A percentile compares a stretch with the other conserved stretches of the same genome.
Evolutionary conservation across 1,140 invertebrate species (phyloP).

Genomic region (Drosophila ananassae): DNA sequence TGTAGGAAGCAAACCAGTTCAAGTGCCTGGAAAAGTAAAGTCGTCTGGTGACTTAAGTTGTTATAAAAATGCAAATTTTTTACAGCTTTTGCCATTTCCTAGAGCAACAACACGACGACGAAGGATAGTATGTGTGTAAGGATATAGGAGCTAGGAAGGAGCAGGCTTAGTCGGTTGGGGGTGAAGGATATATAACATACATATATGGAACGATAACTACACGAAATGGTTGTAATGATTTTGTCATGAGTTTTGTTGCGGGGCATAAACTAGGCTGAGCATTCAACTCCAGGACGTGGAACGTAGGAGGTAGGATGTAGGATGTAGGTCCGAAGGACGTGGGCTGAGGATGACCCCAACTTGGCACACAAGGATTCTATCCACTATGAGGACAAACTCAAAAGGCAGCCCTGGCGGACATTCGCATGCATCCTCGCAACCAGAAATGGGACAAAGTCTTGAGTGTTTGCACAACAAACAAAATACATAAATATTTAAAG

Average conservation of each 20-base stretch:
- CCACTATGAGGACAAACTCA: neutral
- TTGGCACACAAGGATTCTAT: neutral
- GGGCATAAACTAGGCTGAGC: slow-evolving; percentile 5
- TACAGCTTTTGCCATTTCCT: slow-evolving; percentile 66
- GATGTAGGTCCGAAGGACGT: neutral
- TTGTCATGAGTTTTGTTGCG: slow-evolving; percentile 50
- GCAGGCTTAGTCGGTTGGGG: neutral
- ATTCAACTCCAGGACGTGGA: slow-evolving; percentile 3
- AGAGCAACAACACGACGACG: slow-evolving; percentile 25
- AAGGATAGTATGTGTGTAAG: slow-evolving; percentile 5
- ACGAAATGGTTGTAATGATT: slow-evolving; percentile 60
- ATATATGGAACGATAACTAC: slow-evolving; percentile 45
- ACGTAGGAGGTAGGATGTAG: too few species aligned
- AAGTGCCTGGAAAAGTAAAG: slow-evolving; percentile 68
- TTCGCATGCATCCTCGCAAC: neutral
- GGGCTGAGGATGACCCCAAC: neutral
- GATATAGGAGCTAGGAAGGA: neutral
- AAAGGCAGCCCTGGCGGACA: neutral
- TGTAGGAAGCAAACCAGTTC: slow-evolving; percentile 59
- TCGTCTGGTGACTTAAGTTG: slow-evolving; percentile 70
- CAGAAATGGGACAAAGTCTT: neutral
- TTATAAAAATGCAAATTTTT: slow-evolving; percentile 72
- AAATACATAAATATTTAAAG: neutral
- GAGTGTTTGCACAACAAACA: neutral
- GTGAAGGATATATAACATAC: slow-evolving; percentile 1